Percentiles rank a stretch among this genome's conserved stretches.
Conservation (phyloP, 2,797 vertebrate species). For the Cirrhinus molitorella region DNA sequence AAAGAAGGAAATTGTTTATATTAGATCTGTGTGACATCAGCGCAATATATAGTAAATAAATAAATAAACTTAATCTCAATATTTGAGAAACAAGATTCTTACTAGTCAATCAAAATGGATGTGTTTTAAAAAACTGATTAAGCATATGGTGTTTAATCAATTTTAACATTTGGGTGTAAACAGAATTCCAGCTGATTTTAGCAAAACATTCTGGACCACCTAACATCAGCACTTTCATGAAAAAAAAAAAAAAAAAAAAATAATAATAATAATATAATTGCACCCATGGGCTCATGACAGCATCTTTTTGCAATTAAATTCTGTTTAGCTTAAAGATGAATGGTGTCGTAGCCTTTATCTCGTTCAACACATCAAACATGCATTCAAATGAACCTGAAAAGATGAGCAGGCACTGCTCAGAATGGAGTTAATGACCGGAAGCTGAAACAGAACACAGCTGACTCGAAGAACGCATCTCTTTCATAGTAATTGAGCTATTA, state of each 20-base stretch:
- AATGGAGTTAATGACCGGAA: slow-evolving; percentile 65
- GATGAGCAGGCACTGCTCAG: slow-evolving; percentile 61
- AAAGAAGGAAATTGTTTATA: no score
- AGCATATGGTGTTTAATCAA: slow-evolving; percentile 8
- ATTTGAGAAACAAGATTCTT: slow-evolving; percentile 22
- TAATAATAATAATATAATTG: no score
- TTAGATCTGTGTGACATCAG: no score
- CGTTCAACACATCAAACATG: slow-evolving; percentile 6
- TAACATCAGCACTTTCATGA: not conserved
- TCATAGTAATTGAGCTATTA: slow-evolving; percentile 51
- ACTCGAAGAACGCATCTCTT: slow-evolving; percentile 26
- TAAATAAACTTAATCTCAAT: not conserved
- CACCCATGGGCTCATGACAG: not conserved
- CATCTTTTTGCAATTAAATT: not conserved
- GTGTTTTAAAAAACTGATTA: not conserved
- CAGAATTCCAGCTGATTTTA: not conserved
- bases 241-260: not conserved
- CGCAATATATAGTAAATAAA: no score
- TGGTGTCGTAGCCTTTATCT: not conserved
- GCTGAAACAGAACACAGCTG: slow-evolving; percentile 60
- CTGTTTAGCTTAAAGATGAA: not conserved
- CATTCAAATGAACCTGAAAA: slow-evolving; percentile 50
- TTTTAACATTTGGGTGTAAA: not conserved
- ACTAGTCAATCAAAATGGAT: slow-evolving; percentile 53
- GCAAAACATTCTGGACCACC: not conserved